Base-by-base conservation (phyloP, 2,888 invertebrate genomes). In the Nematopogon swammerdamellus region DNA sequence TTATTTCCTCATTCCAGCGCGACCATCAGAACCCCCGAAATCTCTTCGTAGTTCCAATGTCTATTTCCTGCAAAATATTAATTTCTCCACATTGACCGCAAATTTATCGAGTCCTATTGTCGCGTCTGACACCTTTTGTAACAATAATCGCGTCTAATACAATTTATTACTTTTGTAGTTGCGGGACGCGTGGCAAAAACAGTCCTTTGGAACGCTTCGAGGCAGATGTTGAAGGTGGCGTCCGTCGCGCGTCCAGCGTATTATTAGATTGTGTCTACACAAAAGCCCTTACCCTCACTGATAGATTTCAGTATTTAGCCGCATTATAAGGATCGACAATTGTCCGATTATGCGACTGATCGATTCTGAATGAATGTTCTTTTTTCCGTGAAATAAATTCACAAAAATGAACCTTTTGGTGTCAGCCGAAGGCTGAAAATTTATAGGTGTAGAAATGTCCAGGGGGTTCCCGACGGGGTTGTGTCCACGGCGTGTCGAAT, bases 101-200 rank as follows among this genome's bases (percentile, higher is more conserved):
- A 36, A 36, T 36, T 36, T 36, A 36, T 36, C 36, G 36, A 14
- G 36, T 36, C 8, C 3, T 14, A 14, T 36, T 36, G 36, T 36
- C 36, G 11, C 59, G 57, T 67, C 68, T 70, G 72, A 70, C 72
- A 67, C 61, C 63, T 67, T 68, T 73, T 71, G 71, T 72, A 61
- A 59, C 61, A 60, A 65, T 66, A 64, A 63, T 64, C 63, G 64
- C 63, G 59, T 62, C 61, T 68, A 67, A 67, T 67, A 62, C 63
- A 61, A 68, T 68, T 68, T 64, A 67, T 65, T 52, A 59, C 63
- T 58, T 60, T 68, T 67, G 62, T 68, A 36, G 8, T 8, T 8
- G 50, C 50, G 45, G 57, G 68, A 67, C 74, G 70, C 74, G 72
- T 71, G 73, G 62, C 68, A 63, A 65, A 62, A 63, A 62, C 61